Conservation (phyloP, 2,888 invertebrate genomes). For the Lochmaea crataegi region DNA sequence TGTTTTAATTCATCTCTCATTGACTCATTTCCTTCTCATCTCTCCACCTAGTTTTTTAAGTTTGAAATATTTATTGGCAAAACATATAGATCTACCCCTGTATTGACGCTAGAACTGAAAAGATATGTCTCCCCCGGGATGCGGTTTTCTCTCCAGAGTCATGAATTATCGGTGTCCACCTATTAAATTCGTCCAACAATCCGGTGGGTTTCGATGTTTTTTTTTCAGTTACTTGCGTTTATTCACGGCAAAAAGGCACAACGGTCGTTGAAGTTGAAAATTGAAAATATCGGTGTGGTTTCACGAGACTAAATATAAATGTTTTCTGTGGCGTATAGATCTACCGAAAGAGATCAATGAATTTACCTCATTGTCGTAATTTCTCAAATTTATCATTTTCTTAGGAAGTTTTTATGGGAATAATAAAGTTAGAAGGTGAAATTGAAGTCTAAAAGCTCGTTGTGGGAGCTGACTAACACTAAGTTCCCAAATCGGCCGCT, state of each 20-base stretch:
- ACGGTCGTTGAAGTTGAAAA: slow-evolving; percentile 12
- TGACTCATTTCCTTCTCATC: too few species aligned
- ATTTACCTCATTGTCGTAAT: not conserved
- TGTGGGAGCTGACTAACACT: too few species aligned
- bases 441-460: too few species aligned
- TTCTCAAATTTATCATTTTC: not conserved
- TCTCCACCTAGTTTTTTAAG: too few species aligned
- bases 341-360: not conserved
- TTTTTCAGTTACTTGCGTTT: slow-evolving; percentile 24
- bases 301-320: slow-evolving; percentile 6
- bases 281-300: slow-evolving; percentile 12
- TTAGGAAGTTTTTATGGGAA: too few species aligned
- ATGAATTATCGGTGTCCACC: slow-evolving; percentile 24
- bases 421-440: too few species aligned
- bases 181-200: slow-evolving; percentile 32
- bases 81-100: slow-evolving; percentile 14
- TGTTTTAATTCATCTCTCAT: too few species aligned
- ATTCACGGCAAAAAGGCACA: slow-evolving; percentile 1
- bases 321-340: not conserved
- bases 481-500: too few species aligned
- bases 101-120: slow-evolving; percentile 45
- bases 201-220: slow-evolving; percentile 22
- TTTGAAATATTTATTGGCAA: not conserved
- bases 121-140: slow-evolving; percentile 30
- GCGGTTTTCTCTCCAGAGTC: slow-evolving; percentile 42